A percentile compares a stretch with the other conserved stretches of the same genome.
phyloP scores from a whole-genome alignment of 2,888 invertebrate genomes.

The Epirrhoe tristata region DNA sequence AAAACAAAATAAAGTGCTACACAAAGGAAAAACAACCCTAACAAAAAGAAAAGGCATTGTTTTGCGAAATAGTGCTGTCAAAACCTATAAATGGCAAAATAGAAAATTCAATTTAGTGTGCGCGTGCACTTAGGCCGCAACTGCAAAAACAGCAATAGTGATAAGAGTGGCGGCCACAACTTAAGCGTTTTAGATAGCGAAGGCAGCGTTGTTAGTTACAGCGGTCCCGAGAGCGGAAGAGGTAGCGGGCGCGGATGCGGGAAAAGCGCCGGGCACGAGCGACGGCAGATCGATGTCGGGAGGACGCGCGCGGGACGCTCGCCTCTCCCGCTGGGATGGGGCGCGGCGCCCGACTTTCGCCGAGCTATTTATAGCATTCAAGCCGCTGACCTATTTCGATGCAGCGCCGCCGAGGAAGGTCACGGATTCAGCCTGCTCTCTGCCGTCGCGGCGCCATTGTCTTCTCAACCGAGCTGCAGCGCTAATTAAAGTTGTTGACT shows the following conservation, averaged over 20 bases:
- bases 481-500: constrained; percentile 84
- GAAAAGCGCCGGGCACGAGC: constrained; percentile 26
- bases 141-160: constrained; percentile 18
- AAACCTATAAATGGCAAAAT: constrained; percentile 15
- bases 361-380: constrained; percentile 85
- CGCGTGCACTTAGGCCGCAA: constrained; percentile 17
- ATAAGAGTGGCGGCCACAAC: background rate
- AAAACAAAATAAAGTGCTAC: background rate
- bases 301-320: constrained; percentile 58
- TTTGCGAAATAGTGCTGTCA: constrained; percentile 13
- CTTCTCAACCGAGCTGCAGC: constrained; percentile 79
- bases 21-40: background rate
- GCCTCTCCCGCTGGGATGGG: constrained; percentile 70
- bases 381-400: constrained; percentile 85
- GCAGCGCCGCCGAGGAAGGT: constrained; percentile 82
- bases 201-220: constrained; percentile 14
- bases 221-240: constrained; percentile 25
- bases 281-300: constrained; percentile 59
- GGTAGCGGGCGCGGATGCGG: constrained; percentile 36
- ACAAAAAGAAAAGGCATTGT: constrained; percentile 3
- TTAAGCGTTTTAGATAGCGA: constrained; percentile 3
- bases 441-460: constrained; percentile 81
- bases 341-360: constrained; percentile 82
- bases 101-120: constrained; percentile 23
- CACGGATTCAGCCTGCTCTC: constrained; percentile 82